phyloP scores from a whole-genome alignment of 64 coral and sea anemone genomes.

The Actinia tenebrosa region DNA sequence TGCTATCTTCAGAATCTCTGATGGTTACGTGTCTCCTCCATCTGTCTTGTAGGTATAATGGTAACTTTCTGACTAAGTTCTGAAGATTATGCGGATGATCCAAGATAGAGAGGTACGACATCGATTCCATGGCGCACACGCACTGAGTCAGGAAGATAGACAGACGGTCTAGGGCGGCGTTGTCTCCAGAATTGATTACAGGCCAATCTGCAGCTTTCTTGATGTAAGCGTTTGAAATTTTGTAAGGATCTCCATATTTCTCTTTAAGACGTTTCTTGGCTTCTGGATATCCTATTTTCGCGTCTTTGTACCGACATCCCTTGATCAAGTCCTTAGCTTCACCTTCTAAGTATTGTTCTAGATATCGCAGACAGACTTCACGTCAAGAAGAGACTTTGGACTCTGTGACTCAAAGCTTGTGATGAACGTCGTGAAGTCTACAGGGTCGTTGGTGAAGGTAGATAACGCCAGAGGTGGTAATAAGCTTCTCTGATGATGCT shows the following conservation, averaged over 20 bases:
- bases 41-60: conserved; percentile 12
- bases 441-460: conserved; percentile 54
- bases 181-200: conserved; percentile 17
- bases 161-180: not conserved
- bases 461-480: conserved; percentile 29
- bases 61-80: conserved; percentile 23
- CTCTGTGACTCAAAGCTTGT: conserved; percentile 44
- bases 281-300: conserved; percentile 11
- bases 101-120: conserved; percentile 22
- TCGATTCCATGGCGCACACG: conserved; percentile 10
- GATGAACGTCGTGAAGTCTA: conserved; percentile 46
- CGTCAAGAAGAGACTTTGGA: conserved; percentile 35
- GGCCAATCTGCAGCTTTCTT: not conserved
- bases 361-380: conserved; percentile 35
- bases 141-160: conserved; percentile 26
- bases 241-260: conserved; percentile 64
- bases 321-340: conserved; percentile 55
- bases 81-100: conserved; percentile 28
- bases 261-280: conserved; percentile 27
- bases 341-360: conserved; percentile 52
- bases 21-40: conserved; percentile 10
- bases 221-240: conserved; percentile 26
- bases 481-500: conserved; percentile 34
- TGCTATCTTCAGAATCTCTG: not conserved
- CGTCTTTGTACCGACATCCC: conserved; percentile 41